These are phyloP conservation scores for Plagodis dolabraria DNA, from an alignment of 2,888 invertebrate species.

Conservation along the genomic window DNA sequence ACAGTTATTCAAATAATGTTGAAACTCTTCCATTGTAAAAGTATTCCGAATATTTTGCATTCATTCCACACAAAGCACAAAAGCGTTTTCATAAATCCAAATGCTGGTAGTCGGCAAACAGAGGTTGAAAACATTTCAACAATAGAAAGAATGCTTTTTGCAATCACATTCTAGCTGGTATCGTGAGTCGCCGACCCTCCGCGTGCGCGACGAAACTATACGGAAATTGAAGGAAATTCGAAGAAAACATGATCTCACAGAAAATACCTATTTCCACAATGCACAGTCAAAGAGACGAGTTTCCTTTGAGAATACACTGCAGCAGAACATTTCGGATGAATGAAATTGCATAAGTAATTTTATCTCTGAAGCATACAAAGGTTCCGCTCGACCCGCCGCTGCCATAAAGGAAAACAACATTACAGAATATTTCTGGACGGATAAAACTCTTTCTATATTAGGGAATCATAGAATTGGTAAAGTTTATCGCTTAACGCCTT, in stretches of 20 bases:
- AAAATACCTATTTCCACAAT: conserved; percentile 9
- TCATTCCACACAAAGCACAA: conserved; percentile 10
- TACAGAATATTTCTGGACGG: neutral
- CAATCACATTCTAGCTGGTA: conserved; percentile 17
- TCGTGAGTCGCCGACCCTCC: conserved; percentile 1
- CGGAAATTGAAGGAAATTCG: conserved; percentile 42
- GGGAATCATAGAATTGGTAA: conserved; percentile 9
- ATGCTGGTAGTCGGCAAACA: conserved; percentile 24
- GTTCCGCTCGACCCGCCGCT: neutral
- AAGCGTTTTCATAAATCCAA: conserved; percentile 30
- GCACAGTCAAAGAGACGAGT: conserved; percentile 22
- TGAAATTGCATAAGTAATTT: conserved; percentile 38
- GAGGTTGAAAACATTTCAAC: conserved; percentile 25
- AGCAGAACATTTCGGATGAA: conserved; percentile 23
- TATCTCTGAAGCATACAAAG: conserved; percentile 15
- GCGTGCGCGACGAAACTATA: conserved; percentile 28
- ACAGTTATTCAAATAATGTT: conserved; percentile 7
- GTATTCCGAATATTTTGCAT: conserved; percentile 12
- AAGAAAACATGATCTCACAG: conserved; percentile 18
- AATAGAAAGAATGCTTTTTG: conserved; percentile 22
- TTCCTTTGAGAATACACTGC: conserved; percentile 28
- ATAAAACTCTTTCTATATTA: conserved; percentile 1
- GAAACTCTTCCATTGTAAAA: conserved; percentile 1
- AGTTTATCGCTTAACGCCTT: conserved; percentile 18
- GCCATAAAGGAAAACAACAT: conserved; percentile 5